Conservation (phyloP, 1,140 invertebrate genomes). For the Wiebesia pumilae region DNA sequence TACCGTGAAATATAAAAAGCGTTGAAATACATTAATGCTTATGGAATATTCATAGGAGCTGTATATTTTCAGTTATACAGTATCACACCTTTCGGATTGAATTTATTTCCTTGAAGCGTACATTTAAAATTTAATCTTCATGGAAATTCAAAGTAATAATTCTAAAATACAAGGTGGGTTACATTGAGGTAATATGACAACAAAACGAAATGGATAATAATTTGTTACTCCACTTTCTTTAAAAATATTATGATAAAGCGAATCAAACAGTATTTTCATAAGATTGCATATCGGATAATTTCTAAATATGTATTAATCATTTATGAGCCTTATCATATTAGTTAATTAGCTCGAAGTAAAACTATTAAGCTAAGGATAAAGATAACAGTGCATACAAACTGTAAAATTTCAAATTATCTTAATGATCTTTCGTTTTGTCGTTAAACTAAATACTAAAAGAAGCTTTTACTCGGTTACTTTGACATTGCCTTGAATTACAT, state of each 20-base stretch:
- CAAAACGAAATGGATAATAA: neutral
- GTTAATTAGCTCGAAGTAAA: neutral
- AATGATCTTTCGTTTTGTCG: neutral
- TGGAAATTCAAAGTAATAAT: slow-evolving; percentile 9
- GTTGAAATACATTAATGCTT: neutral
- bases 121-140: neutral
- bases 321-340: neutral
- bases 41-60: neutral
- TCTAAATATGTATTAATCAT: neutral
- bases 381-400: neutral
- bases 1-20: neutral
- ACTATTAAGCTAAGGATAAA: neutral
- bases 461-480: neutral
- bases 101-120: neutral
- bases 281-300: neutral
- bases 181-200: neutral
- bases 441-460: no score
- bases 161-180: neutral
- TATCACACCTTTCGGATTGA: neutral
- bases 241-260: no score
- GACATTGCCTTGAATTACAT: neutral
- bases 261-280: neutral
- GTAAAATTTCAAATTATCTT: neutral
- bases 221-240: neutral
- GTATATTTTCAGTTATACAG: neutral